Evolutionary conservation across 2,888 invertebrate species (phyloP), one percentile per base, ranked within the genome.

Genomic region (Cryptus armator): DNA sequence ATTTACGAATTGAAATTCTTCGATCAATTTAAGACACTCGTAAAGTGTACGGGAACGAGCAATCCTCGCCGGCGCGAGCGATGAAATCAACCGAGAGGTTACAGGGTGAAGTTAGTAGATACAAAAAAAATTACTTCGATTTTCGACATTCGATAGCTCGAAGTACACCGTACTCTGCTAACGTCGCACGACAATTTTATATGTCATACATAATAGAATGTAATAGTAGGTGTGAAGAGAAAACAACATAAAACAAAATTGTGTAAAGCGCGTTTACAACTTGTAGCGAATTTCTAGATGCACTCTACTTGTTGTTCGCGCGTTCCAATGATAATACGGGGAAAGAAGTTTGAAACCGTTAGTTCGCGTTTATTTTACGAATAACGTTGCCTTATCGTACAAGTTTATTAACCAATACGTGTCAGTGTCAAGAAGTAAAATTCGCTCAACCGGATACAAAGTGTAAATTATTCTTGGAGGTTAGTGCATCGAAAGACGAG

Each of bases 181-280:
- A 9, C 6, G 5, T 37, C 37, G 5, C 37, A 37, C 37, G 9
- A 37, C 7, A 37, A 37, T 37, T 37, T 0, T 37, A 7, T 37
- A 9, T 37, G 6, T 7, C 37, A 37, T 37, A 37, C 37, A 37
- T 37, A 37, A 37, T 37, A 37, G 37, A 37, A 9, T 37, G 37
- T 37, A 9, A 37, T 37, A 7, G 37, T 37, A 37, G 37, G 9
- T 37, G 9, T 9, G 37, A 5, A 37, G 37, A 7, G 37, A 9
- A 37, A 37, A 37, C 14, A 48, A 14, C 46, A 48, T 48, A 48
- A 56, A 24, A 56, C 16, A 56, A 56, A 56, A 10, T 56, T 56
- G 56, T 24, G 56, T 24, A 56, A 56, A 56, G 56, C 56, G 24
- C 56, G 24, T 24, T 24, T 4, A 56, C 56, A 56, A 24, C 56